These are phyloP conservation scores for Drosophila hamatofila DNA, from an alignment of 2,888 invertebrate species.

Conservation along the genomic window DNA sequence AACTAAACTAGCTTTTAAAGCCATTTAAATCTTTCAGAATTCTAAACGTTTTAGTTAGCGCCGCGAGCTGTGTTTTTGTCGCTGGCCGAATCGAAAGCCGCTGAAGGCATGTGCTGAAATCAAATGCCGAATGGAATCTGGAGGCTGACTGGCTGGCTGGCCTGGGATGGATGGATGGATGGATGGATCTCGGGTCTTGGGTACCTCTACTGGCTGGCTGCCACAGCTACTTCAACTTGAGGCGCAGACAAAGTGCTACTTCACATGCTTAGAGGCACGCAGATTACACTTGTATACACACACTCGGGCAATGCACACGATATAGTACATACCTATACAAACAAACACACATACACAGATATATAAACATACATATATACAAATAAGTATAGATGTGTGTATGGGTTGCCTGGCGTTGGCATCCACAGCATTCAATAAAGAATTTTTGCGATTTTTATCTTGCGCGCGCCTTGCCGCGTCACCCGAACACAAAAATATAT, in stretches of 20 bases:
- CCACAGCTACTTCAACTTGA: slow-evolving; percentile 63
- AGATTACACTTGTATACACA: slow-evolving; percentile 65
- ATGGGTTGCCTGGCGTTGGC: slow-evolving; percentile 59
- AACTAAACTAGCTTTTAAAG: slow-evolving; percentile 7
- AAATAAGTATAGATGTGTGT: neutral
- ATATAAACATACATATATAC: neutral
- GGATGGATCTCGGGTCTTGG: slow-evolving; percentile 15
- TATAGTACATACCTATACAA: slow-evolving; percentile 20
- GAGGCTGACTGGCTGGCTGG: slow-evolving; percentile 1
- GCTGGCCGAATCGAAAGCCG: slow-evolving; percentile 11
- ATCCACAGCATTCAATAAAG: slow-evolving; percentile 79
- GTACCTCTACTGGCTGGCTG: slow-evolving; percentile 35
- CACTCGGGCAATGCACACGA: slow-evolving; percentile 21
- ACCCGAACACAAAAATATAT: slow-evolving; percentile 32
- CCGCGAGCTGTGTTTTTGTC: slow-evolving; percentile 7
- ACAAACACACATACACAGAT: neutral
- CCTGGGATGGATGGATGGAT: slow-evolving; percentile 6
- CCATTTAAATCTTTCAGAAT: neutral
- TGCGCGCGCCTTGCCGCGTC: slow-evolving; percentile 55
- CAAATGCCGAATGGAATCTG: slow-evolving; percentile 31
- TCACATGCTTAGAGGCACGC: slow-evolving; percentile 68
- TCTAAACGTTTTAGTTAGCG: slow-evolving; percentile 20
- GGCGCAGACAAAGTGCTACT: slow-evolving; percentile 75
- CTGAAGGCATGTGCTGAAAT: slow-evolving; percentile 31
- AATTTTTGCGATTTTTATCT: slow-evolving; percentile 81